Conservation (phyloP, 2,113 vertebrate species). For the Tetrax tetrax region DNA sequence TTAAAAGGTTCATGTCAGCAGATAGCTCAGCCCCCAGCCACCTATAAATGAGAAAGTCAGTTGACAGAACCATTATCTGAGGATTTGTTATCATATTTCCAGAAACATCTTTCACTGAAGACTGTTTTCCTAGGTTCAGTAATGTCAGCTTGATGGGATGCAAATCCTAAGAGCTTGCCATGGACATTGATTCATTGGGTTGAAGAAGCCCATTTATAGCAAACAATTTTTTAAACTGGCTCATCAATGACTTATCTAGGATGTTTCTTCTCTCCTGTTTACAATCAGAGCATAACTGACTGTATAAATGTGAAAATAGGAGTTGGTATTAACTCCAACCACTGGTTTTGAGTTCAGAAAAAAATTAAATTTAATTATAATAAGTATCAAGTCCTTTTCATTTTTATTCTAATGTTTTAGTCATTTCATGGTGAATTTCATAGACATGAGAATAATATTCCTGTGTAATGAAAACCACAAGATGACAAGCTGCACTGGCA, state of each 20-base stretch:
- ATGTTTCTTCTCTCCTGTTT: not conserved
- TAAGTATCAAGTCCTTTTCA: not conserved
- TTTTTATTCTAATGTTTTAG: not conserved
- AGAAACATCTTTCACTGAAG: not conserved
- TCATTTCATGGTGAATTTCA: not conserved
- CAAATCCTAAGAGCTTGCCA: not conserved
- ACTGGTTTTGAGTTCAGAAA: not conserved
- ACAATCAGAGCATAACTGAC: not conserved
- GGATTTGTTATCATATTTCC: not conserved
- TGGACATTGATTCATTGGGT: not conserved
- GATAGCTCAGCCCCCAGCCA: not conserved
- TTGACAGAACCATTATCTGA: not conserved
- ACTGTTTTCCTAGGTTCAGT: not conserved
- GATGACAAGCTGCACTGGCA: not conserved
- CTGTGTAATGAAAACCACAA: not conserved
- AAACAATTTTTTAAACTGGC: not conserved
- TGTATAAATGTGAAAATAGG: not conserved
- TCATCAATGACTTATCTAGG: not conserved
- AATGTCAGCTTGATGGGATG: not conserved
- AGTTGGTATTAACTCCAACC: not conserved
- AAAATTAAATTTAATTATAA: not conserved
- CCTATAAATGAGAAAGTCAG: not conserved
- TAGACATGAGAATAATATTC: not conserved
- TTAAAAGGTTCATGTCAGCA: not conserved
- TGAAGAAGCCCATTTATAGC: not conserved